phyloP scores from a whole-genome alignment of 2,888 invertebrate species.

The Ennomos fuscantarius region DNA sequence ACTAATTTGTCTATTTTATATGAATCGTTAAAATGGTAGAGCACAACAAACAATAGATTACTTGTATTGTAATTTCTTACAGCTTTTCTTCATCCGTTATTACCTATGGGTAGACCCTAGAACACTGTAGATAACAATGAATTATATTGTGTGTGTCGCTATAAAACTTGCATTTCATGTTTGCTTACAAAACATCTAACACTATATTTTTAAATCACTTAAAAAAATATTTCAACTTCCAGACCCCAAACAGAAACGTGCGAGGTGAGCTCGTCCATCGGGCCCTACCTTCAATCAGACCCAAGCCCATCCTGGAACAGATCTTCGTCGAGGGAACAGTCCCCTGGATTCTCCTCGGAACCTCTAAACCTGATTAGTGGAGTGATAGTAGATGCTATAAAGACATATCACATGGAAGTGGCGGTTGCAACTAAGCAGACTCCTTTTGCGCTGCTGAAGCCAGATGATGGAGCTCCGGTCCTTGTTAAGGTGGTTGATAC shows the following conservation, averaged over 20 bases:
- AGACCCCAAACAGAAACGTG: conserved; percentile 63
- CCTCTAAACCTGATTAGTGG: conserved; percentile 66
- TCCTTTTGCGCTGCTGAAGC: conserved; percentile 89
- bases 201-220: no score
- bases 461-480: conserved; percentile 87
- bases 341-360: conserved; percentile 47
- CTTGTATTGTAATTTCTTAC: no score
- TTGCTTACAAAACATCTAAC: no score
- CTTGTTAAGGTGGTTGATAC: conserved; percentile 88
- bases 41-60: no score
- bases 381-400: conserved; percentile 89
- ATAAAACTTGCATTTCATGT: no score
- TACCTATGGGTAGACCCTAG: no score
- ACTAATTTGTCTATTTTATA: no score
- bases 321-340: conserved; percentile 45
- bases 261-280: conserved; percentile 73
- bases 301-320: conserved; percentile 32
- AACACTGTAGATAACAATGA: no score
- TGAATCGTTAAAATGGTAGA: no score
- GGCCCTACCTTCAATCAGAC: conserved; percentile 58
- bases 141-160: no score
- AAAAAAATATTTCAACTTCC: conserved; percentile 18
- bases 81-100: no score
- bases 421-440: conserved; percentile 87
- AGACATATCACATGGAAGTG: conserved; percentile 89